phyloP scores from a whole-genome alignment of 2,888 invertebrate genomes.

The Lasioglossum calceatum region DNA sequence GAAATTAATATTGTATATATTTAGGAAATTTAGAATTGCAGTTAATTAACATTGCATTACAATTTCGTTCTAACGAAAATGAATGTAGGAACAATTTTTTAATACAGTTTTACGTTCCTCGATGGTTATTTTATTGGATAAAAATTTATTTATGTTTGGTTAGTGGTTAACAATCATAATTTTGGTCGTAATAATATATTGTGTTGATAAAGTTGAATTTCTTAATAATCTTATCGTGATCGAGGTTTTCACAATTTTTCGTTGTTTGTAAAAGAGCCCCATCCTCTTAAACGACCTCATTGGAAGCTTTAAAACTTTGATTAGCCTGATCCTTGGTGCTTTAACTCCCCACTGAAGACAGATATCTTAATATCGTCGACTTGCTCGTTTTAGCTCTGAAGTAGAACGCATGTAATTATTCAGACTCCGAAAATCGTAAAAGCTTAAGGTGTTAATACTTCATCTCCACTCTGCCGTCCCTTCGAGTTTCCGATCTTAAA shows the following conservation, averaged over 20 bases:
- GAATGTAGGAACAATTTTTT: not conserved
- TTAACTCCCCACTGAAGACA: not conserved
- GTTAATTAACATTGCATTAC: not conserved
- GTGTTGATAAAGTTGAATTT: not conserved
- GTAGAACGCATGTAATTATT: not conserved
- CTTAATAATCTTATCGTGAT: not conserved
- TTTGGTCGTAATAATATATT: not conserved
- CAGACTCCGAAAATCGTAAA: not conserved
- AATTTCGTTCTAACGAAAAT: not conserved
- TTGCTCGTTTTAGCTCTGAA: not conserved
- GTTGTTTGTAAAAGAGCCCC: not conserved
- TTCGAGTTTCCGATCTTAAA: not conserved
- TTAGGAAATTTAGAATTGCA: not conserved
- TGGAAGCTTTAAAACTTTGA: not conserved
- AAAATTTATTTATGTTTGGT: not conserved
- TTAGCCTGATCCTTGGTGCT: not conserved
- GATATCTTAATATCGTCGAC: constrained; percentile 1
- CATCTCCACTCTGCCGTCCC: not conserved
- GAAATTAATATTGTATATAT: not conserved
- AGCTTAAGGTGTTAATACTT: constrained; percentile 4
- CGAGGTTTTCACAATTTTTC: not conserved
- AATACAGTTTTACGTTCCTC: not conserved
- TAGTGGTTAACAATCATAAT: not conserved
- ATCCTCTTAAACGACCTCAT: not conserved
- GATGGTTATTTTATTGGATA: not conserved